Percentiles rank a stretch among this genome's conserved stretches.
These are phyloP conservation scores for Sinocyclocheilus rhinocerous DNA, from an alignment of 2,113 vertebrate species.

Conservation along the genomic window DNA sequence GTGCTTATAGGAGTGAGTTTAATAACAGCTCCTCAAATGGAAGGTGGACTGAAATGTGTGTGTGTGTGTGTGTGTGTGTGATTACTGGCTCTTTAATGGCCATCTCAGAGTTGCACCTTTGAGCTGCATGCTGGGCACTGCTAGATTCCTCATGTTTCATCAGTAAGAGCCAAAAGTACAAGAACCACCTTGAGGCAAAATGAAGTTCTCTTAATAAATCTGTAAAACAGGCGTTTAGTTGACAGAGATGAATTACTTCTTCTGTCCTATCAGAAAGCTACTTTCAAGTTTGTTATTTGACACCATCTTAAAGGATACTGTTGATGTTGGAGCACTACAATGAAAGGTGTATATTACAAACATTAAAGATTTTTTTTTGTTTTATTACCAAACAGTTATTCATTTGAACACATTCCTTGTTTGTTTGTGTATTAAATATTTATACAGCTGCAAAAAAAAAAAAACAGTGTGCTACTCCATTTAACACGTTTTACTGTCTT, in stretches of 20 bases:
- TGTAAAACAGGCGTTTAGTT: conserved; percentile 25
- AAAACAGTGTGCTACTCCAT: too few relatives aligned
- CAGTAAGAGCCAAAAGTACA: conserved; percentile 32
- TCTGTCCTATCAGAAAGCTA: not conserved
- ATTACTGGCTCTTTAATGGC: conserved; percentile 45
- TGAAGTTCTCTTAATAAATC: conserved; percentile 25
- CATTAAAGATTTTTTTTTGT: not conserved
- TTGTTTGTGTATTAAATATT: not conserved
- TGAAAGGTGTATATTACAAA: not conserved
- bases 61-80: not conserved
- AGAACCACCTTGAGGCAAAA: not conserved
- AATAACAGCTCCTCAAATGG: conserved; percentile 24
- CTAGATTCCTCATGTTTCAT: conserved; percentile 45
- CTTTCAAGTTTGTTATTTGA: not conserved
- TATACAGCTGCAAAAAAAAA: not conserved
- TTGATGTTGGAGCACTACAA: not conserved
- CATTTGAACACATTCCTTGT: not conserved
- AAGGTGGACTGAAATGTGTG: conserved; percentile 25
- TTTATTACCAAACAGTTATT: not conserved
- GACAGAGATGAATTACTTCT: conserved; percentile 13
- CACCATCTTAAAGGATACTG: not conserved
- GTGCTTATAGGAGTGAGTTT: conserved; percentile 36
- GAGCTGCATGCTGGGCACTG: conserved; percentile 21
- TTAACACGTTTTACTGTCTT: too few relatives aligned
- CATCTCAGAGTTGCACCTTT: conserved; percentile 1